These are phyloP conservation scores for Magallana gigas DNA, from an alignment of 1,140 invertebrate genomes.

Conservation along the genomic window DNA sequence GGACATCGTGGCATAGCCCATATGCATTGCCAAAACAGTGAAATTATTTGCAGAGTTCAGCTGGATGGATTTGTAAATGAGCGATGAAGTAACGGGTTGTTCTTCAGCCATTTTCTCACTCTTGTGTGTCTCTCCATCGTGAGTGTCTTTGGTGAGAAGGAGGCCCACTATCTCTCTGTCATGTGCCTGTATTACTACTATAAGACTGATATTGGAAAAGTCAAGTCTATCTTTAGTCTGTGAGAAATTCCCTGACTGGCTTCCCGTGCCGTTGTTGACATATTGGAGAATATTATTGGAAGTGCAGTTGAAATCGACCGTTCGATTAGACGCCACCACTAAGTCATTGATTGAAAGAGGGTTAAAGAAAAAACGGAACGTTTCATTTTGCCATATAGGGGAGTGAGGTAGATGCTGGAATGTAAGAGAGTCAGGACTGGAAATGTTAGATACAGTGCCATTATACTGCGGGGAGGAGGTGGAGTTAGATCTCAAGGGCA, in stretches of 20 bases:
- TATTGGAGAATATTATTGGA: slow-evolving; percentile 50
- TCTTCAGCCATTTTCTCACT: not conserved
- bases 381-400: slow-evolving; percentile 60
- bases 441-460: not conserved
- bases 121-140: slow-evolving; percentile 38
- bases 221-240: slow-evolving; percentile 44
- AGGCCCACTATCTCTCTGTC: slow-evolving; percentile 50
- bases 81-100: slow-evolving; percentile 2
- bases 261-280: slow-evolving; percentile 53
- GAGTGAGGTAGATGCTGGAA: slow-evolving; percentile 44
- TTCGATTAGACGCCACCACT: slow-evolving; percentile 64
- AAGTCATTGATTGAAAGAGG: slow-evolving; percentile 69
- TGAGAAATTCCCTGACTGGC: slow-evolving; percentile 49
- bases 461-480: not conserved
- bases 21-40: slow-evolving; percentile 72
- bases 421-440: slow-evolving; percentile 23
- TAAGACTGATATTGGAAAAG: slow-evolving; percentile 54
- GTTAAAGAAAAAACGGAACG: slow-evolving; percentile 69
- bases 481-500: not conserved
- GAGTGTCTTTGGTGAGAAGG: not conserved
- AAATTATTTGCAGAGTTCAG: slow-evolving; percentile 70
- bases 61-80: slow-evolving; percentile 33
- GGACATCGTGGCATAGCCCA: slow-evolving; percentile 72
- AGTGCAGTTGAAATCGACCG: slow-evolving; percentile 70
- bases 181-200: slow-evolving; percentile 54